A percentile compares a stretch with the other conserved stretches of the same genome.
Evolutionary conservation across 2,888 invertebrate genomes (phyloP).

Genomic region (Drosophila pseudotakahashii): DNA sequence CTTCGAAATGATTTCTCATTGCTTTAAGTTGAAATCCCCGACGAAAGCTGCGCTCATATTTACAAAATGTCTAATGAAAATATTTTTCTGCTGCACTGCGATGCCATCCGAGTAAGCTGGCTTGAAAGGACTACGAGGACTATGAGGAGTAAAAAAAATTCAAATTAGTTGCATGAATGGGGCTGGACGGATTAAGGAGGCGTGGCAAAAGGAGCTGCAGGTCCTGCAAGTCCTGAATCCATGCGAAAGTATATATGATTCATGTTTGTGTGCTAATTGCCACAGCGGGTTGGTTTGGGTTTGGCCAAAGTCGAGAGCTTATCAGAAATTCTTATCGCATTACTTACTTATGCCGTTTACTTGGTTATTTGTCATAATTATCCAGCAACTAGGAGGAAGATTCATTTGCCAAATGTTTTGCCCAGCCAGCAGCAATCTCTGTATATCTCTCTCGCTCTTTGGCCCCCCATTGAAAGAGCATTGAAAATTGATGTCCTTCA

Average conservation of each 20-base stretch:
- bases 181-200: conserved; percentile 62
- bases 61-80: conserved; percentile 78
- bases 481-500: conserved; percentile 47
- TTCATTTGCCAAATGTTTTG: conserved; percentile 28
- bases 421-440: background rate
- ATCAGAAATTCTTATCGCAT: conserved; percentile 63
- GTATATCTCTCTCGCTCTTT: background rate
- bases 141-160: conserved; percentile 50
- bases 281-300: background rate
- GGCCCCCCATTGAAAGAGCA: conserved; percentile 15
- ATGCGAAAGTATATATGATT: conserved; percentile 46
- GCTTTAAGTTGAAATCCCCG: conserved; percentile 45
- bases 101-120: conserved; percentile 9
- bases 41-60: conserved; percentile 72
- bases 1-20: conserved; percentile 58
- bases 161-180: conserved; percentile 77
- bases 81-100: conserved; percentile 54
- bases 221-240: conserved; percentile 15
- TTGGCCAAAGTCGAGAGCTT: conserved; percentile 24
- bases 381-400: conserved; percentile 32
- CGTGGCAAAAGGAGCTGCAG: conserved; percentile 5
- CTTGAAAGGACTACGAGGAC: conserved; percentile 30
- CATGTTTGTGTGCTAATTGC: conserved; percentile 74
- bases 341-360: conserved; percentile 59
- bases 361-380: conserved; percentile 58